These are phyloP conservation scores for Rhinolophus sinicus DNA, from an alignment of 2,113 vertebrate genomes.

Conservation along the genomic window DNA sequence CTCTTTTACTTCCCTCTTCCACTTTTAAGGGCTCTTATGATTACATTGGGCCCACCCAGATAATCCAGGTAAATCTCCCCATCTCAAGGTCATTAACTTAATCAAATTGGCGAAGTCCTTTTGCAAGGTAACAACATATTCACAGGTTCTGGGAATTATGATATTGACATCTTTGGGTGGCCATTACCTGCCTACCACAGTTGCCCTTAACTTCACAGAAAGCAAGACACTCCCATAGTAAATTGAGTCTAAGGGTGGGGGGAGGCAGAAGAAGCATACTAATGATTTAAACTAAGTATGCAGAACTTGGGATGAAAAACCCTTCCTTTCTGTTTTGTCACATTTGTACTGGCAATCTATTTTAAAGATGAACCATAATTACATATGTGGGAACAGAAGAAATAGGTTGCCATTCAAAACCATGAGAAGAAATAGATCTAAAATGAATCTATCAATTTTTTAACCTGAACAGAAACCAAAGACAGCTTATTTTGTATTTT, in stretches of 20 bases:
- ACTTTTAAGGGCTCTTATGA: conserved; percentile 2
- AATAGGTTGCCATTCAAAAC: conserved; percentile 16
- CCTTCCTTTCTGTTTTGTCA: background rate
- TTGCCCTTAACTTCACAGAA: background rate
- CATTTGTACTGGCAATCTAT: conserved; percentile 9
- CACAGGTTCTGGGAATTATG: background rate
- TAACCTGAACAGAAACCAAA: background rate
- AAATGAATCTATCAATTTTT: conserved; percentile 5
- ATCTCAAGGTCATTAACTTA: background rate
- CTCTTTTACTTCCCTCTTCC: conserved; percentile 4
- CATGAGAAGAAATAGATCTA: background rate
- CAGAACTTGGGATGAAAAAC: background rate
- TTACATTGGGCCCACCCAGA: background rate
- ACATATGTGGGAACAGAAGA: background rate
- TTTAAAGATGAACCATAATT: conserved; percentile 36
- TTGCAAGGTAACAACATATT: background rate
- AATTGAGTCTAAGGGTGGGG: background rate
- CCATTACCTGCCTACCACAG: background rate
- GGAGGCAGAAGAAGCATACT: background rate
- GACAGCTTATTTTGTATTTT: conserved; percentile 21
- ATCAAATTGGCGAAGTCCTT: background rate
- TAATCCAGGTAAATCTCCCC: background rate
- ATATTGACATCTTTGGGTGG: background rate
- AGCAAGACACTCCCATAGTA: background rate
- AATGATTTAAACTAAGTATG: background rate